Conservation (phyloP, 2,797 vertebrate genomes). For the Taeniopygia guttata region DNA sequence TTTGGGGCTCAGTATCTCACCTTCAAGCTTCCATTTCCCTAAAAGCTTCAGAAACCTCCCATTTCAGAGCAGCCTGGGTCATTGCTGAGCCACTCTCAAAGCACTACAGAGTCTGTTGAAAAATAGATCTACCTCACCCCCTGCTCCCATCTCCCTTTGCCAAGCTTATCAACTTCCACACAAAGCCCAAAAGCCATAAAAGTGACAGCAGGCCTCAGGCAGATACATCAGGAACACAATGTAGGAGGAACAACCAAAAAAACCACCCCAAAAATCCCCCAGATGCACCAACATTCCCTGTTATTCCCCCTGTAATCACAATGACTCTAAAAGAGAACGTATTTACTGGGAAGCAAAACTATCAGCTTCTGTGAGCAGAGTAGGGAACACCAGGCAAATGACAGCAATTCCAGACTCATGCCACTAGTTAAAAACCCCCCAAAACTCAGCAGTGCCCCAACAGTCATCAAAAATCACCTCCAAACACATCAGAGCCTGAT, state of each 20-base stretch:
- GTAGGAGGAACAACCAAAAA: not conserved
- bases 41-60: not conserved
- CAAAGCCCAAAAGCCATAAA: slow-evolving; percentile 1
- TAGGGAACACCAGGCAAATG: not conserved
- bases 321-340: not conserved
- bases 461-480: not conserved
- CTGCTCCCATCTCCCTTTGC: not conserved
- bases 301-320: not conserved
- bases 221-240: not conserved
- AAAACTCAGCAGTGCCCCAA: not conserved
- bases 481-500: not conserved
- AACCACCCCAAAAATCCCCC: not conserved
- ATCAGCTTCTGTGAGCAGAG: not conserved
- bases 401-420: not conserved
- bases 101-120: not conserved
- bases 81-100: not conserved
- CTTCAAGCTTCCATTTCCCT: not conserved
- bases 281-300: not conserved
- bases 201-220: not conserved
- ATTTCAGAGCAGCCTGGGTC: not conserved
- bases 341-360: not conserved
- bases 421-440: not conserved
- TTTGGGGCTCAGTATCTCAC: not conserved
- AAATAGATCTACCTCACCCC: not conserved
- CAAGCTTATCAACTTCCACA: not conserved